Conservation (phyloP, 1,140 invertebrate species). For the Hydropsyche tenuis region DNA sequence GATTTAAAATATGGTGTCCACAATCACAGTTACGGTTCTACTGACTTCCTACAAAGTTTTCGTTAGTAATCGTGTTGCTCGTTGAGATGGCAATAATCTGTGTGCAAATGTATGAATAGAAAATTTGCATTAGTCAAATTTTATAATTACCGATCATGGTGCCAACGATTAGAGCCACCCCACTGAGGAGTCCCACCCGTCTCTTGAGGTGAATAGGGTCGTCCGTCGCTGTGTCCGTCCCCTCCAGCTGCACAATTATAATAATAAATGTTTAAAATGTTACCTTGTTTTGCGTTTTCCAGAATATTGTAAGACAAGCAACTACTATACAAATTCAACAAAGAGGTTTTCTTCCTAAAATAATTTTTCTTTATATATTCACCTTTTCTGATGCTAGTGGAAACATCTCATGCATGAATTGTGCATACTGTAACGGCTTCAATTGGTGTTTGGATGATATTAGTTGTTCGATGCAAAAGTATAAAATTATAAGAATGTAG, state of each 20-base stretch:
- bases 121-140: constrained; percentile 9
- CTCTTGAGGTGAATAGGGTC: constrained; percentile 96
- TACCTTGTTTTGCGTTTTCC: constrained; percentile 1
- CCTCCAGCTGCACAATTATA: constrained; percentile 71
- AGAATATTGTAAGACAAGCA: too few species aligned
- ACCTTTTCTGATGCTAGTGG: constrained; percentile 5
- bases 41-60: too few species aligned
- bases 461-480: too few species aligned
- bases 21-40: too few species aligned
- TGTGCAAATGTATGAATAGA: not conserved
- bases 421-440: too few species aligned
- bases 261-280: constrained; percentile 1
- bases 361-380: not conserved
- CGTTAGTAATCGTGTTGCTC: too few species aligned
- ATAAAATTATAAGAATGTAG: too few species aligned
- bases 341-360: not conserved
- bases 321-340: too few species aligned
- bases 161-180: constrained; percentile 96
- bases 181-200: constrained; percentile 97
- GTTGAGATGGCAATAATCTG: not conserved
- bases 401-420: too few species aligned
- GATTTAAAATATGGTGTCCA: too few species aligned
- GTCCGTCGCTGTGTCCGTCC: constrained; percentile 88
- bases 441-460: too few species aligned
- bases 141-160: constrained; percentile 84